Conservation (phyloP, 2,888 invertebrate genomes). For the Thysanoteuthis rhombus region DNA sequence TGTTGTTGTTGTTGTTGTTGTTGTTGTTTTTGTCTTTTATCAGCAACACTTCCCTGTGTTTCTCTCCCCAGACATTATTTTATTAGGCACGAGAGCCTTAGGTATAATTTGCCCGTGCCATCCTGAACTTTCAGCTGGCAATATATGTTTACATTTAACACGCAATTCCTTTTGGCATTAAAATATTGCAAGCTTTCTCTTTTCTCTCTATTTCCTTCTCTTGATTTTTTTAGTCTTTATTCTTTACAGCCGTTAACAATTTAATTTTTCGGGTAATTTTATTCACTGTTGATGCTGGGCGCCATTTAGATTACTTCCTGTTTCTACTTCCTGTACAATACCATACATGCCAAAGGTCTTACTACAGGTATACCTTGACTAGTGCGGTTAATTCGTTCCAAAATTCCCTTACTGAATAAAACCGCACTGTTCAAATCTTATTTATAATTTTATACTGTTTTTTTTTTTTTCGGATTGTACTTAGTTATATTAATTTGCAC, state of each 20-base stretch:
- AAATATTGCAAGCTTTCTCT: neutral
- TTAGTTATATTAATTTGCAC: no score
- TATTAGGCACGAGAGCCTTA: neutral
- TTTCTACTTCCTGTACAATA: conserved; percentile 12
- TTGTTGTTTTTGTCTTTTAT: no score
- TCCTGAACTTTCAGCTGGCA: neutral
- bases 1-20: no score
- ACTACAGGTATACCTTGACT: no score
- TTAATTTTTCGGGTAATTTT: neutral
- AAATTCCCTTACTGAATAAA: no score
- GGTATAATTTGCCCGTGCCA: conserved; percentile 12
- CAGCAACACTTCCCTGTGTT: neutral
- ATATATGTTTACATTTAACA: neutral
- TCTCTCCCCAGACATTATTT: neutral
- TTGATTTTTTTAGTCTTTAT: neutral
- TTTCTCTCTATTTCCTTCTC: neutral
- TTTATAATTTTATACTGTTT: no score
- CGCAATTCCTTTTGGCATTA: conserved; percentile 12
- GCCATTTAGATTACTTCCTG: conserved; percentile 12
- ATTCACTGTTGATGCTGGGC: neutral
- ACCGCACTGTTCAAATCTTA: no score
- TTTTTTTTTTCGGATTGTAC: no score
- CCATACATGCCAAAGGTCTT: neutral
- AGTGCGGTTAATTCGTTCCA: no score
- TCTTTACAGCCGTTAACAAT: neutral